These are phyloP conservation scores for Drosophila suzukii DNA, from an alignment of 1,140 invertebrate genomes.

Conservation along the genomic window DNA sequence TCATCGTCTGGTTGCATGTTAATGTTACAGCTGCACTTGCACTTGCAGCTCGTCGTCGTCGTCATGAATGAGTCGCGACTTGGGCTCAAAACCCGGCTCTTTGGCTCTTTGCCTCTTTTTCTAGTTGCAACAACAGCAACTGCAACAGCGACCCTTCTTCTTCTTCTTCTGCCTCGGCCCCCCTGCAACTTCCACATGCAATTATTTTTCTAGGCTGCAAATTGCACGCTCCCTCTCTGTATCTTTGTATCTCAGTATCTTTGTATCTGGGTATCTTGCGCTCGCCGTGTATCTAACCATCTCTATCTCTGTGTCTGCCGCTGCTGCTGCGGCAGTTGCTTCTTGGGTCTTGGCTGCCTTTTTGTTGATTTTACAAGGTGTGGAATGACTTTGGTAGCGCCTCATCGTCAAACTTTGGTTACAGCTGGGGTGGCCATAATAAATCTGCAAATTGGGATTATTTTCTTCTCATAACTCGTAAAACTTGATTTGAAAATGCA, in stretches of 20 bases:
- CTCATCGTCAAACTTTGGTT: slow-evolving; percentile 68
- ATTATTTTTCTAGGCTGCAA: slow-evolving; percentile 82
- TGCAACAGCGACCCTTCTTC: slow-evolving; percentile 17
- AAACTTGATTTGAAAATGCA: no score
- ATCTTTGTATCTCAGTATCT: slow-evolving; percentile 27
- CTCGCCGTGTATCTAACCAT: slow-evolving; percentile 30
- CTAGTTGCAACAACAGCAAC: slow-evolving; percentile 8
- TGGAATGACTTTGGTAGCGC: slow-evolving; percentile 82
- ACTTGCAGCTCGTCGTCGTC: slow-evolving; percentile 72
- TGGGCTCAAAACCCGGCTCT: slow-evolving; percentile 46
- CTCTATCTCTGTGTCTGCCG: slow-evolving; percentile 25
- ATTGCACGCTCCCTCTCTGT: slow-evolving; percentile 61
- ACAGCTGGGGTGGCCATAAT: slow-evolving; percentile 22
- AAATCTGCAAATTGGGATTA: neutral
- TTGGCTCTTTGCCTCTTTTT: slow-evolving; percentile 20
- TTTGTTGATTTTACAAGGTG: slow-evolving; percentile 82
- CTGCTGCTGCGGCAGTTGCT: slow-evolving; percentile 16
- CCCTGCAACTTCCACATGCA: slow-evolving; percentile 60
- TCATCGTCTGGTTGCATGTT: slow-evolving; percentile 70
- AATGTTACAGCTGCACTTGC: slow-evolving; percentile 82
- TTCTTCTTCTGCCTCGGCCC: neutral
- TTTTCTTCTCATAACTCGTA: neutral
- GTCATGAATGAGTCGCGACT: slow-evolving; percentile 75
- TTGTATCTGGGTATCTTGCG: slow-evolving; percentile 29
- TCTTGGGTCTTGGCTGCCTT: slow-evolving; percentile 61